Conservation (phyloP, 2,113 vertebrate species). For the Cisticola juncidis region DNA sequence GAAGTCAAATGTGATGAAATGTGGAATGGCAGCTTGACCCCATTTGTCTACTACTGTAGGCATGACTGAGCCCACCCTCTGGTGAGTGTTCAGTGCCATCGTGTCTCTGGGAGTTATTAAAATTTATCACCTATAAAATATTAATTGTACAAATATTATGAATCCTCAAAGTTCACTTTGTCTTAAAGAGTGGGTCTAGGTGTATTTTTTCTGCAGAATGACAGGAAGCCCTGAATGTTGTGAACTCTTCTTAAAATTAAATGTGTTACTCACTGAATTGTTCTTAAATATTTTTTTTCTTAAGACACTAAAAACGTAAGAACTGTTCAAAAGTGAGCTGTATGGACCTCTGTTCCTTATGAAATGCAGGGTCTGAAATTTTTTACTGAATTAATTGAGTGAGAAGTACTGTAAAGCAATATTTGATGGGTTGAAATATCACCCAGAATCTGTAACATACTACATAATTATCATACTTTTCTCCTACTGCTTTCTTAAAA, state of each 20-base stretch:
- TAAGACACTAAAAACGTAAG: not conserved
- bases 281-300: not conserved
- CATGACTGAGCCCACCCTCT: not conserved
- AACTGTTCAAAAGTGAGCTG: not conserved
- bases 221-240: not conserved
- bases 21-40: not conserved
- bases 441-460: not conserved
- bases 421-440: not conserved
- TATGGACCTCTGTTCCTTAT: not conserved
- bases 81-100: not conserved
- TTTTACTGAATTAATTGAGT: not conserved
- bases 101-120: conserved; percentile 11
- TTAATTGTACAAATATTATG: not conserved
- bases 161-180: not conserved
- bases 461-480: not conserved
- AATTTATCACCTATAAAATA: conserved; percentile 16
- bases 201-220: not conserved
- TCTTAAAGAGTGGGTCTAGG: not conserved
- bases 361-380: not conserved
- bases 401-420: not conserved
- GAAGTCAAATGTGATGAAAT: not conserved
- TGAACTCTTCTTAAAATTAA: not conserved
- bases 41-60: not conserved
- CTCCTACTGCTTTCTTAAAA: not conserved
- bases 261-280: not conserved